A percentile compares a stretch with the other conserved stretches of the same genome.
These are phyloP conservation scores for Chelonoidis abingdonii DNA, from an alignment of 2,113 vertebrate genomes.

Conservation along the genomic window DNA sequence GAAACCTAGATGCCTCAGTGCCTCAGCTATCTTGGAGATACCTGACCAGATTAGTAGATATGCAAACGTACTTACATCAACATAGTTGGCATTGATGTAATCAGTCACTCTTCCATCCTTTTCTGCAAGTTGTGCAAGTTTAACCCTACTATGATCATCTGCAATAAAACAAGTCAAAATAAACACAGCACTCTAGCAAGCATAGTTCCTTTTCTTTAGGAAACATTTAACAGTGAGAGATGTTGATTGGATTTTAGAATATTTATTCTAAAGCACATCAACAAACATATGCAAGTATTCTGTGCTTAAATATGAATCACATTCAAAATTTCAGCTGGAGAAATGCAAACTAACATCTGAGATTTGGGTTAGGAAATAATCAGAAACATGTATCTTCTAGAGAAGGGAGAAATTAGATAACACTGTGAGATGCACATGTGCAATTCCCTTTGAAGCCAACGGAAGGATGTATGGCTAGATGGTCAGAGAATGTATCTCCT, in stretches of 20 bases:
- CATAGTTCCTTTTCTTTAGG: not conserved
- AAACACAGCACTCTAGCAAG: slow-evolving; percentile 23
- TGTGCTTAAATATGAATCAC: not conserved
- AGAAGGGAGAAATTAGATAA: not conserved
- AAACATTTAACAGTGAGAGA: not conserved
- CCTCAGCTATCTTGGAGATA: not conserved
- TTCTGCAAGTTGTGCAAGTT: slow-evolving; percentile 84
- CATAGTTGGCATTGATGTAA: slow-evolving; percentile 97
- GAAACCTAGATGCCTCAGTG: not conserved
- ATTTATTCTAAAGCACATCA: not conserved
- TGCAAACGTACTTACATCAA: slow-evolving; percentile 88
- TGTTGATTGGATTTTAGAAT: not conserved
- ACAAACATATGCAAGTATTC: not conserved
- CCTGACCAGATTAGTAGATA: not conserved
- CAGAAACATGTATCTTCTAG: not conserved
- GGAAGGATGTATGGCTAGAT: not conserved
- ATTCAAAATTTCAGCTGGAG: not conserved
- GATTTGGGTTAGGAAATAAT: not conserved
- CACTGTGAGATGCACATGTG: not conserved
- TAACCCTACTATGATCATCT: slow-evolving; percentile 97
- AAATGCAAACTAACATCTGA: not conserved
- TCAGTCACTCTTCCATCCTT: slow-evolving; percentile 90
- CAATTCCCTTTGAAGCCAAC: not conserved
- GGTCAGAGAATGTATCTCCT: not conserved
- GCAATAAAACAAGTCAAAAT: slow-evolving; percentile 64